Percentiles rank a stretch among this genome's conserved stretches.
These are phyloP conservation scores for Oncorhynchus gorbuscha DNA, from an alignment of 2,113 vertebrate genomes.

Conservation along the genomic window DNA sequence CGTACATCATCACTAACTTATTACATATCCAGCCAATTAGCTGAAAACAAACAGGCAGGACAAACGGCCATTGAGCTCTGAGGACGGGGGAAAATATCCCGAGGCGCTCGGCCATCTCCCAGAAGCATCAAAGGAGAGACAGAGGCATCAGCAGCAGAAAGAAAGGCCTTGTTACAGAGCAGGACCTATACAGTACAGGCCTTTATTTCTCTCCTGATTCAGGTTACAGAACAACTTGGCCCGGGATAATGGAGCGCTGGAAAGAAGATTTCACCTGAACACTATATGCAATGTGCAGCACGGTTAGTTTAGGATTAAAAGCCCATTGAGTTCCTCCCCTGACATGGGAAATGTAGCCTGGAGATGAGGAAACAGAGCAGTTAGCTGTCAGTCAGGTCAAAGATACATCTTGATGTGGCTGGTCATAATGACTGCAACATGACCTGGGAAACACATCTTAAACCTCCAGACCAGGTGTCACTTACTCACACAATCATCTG, in stretches of 20 bases:
- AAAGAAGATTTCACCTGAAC: slow-evolving; percentile 85
- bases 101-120: slow-evolving; percentile 83
- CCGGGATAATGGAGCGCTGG: slow-evolving; percentile 73
- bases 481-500: slow-evolving; percentile 62
- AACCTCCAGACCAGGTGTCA: slow-evolving; percentile 49
- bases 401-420: slow-evolving; percentile 68
- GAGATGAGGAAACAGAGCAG: slow-evolving; percentile 68
- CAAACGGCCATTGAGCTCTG: slow-evolving; percentile 89
- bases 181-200: slow-evolving; percentile 82
- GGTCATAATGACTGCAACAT: slow-evolving; percentile 58
- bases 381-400: slow-evolving; percentile 73
- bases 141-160: slow-evolving; percentile 82
- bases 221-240: slow-evolving; percentile 82
- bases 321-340: slow-evolving; percentile 74
- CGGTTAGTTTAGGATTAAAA: slow-evolving; percentile 88
- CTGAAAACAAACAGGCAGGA: slow-evolving; percentile 95
- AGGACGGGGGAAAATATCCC: slow-evolving; percentile 87
- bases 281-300: slow-evolving; percentile 75
- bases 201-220: slow-evolving; percentile 86
- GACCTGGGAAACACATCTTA: slow-evolving; percentile 59
- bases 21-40: slow-evolving; percentile 98
- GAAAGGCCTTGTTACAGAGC: slow-evolving; percentile 84
- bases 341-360: slow-evolving; percentile 75
- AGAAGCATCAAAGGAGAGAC: slow-evolving; percentile 83
- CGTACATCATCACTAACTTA: slow-evolving; percentile 98